A percentile compares a stretch with the other conserved stretches of the same genome.
These are phyloP conservation scores for Heliconius ethilla DNA, from an alignment of 2,888 invertebrate genomes.

Conservation along the genomic window DNA sequence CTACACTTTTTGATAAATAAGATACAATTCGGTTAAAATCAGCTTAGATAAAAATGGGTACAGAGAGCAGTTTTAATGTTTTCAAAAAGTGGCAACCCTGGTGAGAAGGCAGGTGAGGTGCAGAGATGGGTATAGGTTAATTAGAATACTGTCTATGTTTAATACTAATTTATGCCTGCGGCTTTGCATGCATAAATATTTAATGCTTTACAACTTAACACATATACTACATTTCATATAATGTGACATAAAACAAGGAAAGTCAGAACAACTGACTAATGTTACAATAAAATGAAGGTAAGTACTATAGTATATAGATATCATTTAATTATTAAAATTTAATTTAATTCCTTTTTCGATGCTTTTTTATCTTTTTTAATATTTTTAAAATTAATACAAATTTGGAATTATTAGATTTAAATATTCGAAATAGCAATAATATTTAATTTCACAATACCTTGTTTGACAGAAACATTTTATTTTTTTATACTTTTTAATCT, in stretches of 20 bases:
- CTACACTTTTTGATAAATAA: not conserved
- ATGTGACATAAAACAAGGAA: not conserved
- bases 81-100: not conserved
- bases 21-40: not conserved
- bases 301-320: not conserved
- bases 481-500: not conserved
- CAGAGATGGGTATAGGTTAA: conserved; percentile 1
- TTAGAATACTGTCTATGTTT: conserved; percentile 23
- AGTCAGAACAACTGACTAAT: not conserved
- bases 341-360: not conserved
- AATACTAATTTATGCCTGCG: conserved; percentile 19
- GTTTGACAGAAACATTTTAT: not conserved
- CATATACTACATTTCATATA: not conserved
- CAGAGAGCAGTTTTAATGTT: not conserved
- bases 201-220: conserved; percentile 18
- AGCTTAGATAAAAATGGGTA: not conserved
- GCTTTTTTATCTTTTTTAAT: not conserved
- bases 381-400: not conserved
- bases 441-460: not conserved
- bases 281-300: not conserved
- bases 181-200: conserved; percentile 2
- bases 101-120: conserved; percentile 24
- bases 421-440: not conserved
- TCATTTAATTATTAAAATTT: not conserved
- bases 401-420: not conserved